phyloP scores from a whole-genome alignment of 2,797 vertebrate species.

The Coreius guichenoti region DNA sequence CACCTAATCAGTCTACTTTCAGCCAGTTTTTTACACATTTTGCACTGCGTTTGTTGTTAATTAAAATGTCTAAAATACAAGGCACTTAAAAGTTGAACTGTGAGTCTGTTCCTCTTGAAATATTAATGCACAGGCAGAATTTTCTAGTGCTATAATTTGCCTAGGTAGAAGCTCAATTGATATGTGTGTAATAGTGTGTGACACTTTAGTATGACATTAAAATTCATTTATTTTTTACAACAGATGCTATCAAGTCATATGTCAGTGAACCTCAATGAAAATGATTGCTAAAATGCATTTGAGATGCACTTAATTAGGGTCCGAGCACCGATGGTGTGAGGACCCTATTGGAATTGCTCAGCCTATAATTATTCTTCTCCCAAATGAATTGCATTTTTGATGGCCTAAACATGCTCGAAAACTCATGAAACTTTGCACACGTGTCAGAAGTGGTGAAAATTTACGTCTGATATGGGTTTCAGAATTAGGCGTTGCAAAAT shows the following conservation, averaged over 20 bases:
- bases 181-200: conserved; percentile 12
- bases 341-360: too few relatives aligned
- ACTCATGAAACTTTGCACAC: too few relatives aligned
- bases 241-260: conserved; percentile 23
- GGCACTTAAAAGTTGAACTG: conserved; percentile 15
- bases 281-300: conserved; percentile 14
- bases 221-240: conserved; percentile 9
- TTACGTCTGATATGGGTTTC: too few relatives aligned
- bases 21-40: neutral
- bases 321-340: too few relatives aligned
- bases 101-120: conserved; percentile 17
- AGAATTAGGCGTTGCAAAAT: too few relatives aligned
- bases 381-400: too few relatives aligned
- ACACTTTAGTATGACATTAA: conserved; percentile 20
- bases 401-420: too few relatives aligned
- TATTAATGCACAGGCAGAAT: conserved; percentile 6
- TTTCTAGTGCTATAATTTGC: conserved; percentile 1
- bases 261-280: conserved; percentile 17
- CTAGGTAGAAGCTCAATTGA: conserved; percentile 1
- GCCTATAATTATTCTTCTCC: too few relatives aligned
- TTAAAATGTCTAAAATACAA: conserved; percentile 18
- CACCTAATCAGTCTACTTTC: neutral
- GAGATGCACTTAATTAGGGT: neutral
- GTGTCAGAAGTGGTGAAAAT: too few relatives aligned
- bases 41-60: neutral